These are phyloP conservation scores for Acipenser transmontanus DNA, from an alignment of 2,797 vertebrate genomes.

Conservation along the genomic window DNA sequence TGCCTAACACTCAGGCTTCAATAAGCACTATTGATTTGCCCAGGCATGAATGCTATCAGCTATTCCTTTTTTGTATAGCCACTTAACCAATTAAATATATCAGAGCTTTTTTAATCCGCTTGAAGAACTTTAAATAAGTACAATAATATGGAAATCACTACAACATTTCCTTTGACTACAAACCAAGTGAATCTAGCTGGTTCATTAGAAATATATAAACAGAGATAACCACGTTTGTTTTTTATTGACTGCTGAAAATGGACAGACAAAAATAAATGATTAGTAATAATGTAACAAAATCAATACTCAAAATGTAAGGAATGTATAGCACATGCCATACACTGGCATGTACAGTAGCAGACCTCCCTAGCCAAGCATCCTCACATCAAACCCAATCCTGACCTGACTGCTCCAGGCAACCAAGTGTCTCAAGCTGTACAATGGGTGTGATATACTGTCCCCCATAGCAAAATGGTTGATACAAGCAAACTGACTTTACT, in stretches of 20 bases:
- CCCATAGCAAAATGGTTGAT: no score
- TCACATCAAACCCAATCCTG: no score
- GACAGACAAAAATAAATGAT: slow-evolving; percentile 17
- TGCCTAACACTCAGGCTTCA: slow-evolving; percentile 14
- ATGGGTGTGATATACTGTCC: no score
- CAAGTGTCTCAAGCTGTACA: no score
- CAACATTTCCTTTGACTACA: slow-evolving; percentile 24
- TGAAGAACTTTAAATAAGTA: slow-evolving; percentile 29
- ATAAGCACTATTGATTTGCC: slow-evolving; percentile 12
- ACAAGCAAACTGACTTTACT: no score
- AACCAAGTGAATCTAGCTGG: slow-evolving; percentile 22
- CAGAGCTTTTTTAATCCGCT: slow-evolving; percentile 30
- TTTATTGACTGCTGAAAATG: slow-evolving; percentile 27
- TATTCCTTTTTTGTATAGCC: slow-evolving; percentile 24
- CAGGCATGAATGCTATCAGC: slow-evolving; percentile 10
- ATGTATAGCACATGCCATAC: no score
- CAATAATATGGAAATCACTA: slow-evolving; percentile 30
- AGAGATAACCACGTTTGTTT: slow-evolving; percentile 23
- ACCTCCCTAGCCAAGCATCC: no score
- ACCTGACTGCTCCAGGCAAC: no score
- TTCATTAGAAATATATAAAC: slow-evolving; percentile 27
- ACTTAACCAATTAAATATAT: slow-evolving; percentile 34
- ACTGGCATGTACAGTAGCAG: no score
- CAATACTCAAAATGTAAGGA: no score
- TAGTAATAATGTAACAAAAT: no score